Evolutionary conservation across 2,113 vertebrate genomes (phyloP).

Genomic region (Aphyosemion australe): DNA sequence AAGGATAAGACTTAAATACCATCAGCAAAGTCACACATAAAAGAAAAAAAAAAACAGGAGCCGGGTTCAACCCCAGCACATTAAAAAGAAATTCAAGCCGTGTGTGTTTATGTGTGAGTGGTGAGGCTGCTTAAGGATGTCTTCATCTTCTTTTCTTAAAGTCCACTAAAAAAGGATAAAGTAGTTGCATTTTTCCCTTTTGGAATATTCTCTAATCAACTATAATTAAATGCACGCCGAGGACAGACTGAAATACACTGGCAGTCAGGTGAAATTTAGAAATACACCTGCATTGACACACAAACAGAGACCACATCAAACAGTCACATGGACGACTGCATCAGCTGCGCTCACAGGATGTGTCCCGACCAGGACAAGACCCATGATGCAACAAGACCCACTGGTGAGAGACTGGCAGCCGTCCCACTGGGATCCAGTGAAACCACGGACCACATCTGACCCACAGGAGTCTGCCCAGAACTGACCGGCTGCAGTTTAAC

Average conservation of each 20-base stretch:
- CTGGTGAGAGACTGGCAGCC: slow-evolving; percentile 46
- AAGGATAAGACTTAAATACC: slow-evolving; percentile 51
- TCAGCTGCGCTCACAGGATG: slow-evolving; percentile 53
- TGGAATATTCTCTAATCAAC: slow-evolving; percentile 4
- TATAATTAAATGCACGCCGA: neutral
- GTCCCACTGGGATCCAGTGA: slow-evolving; percentile 62
- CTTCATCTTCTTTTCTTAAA: neutral
- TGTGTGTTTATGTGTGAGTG: slow-evolving; percentile 24
- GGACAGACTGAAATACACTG: neutral
- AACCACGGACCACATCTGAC: slow-evolving; percentile 69
- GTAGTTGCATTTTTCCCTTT: neutral
- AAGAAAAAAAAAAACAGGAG: slow-evolving; percentile 42
- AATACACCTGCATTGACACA: slow-evolving; percentile 60
- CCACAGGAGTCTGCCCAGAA: slow-evolving; percentile 45
- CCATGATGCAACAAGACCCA: slow-evolving; percentile 61
- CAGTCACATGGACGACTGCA: slow-evolving; percentile 40
- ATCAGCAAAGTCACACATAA: slow-evolving; percentile 56
- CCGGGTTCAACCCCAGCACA: slow-evolving; percentile 10
- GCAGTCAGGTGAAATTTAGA: slow-evolving; percentile 2
- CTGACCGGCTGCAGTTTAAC: slow-evolving; percentile 64
- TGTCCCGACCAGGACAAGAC: slow-evolving; percentile 8
- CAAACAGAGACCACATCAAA: slow-evolving; percentile 58
- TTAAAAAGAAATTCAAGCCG: slow-evolving; percentile 17
- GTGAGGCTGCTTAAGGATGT: slow-evolving; percentile 1
- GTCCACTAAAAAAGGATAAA: neutral